Percentiles rank a stretch among this genome's conserved stretches.
Conservation (phyloP, 1,140 invertebrate species). For the Nylanderia fulva region DNA sequence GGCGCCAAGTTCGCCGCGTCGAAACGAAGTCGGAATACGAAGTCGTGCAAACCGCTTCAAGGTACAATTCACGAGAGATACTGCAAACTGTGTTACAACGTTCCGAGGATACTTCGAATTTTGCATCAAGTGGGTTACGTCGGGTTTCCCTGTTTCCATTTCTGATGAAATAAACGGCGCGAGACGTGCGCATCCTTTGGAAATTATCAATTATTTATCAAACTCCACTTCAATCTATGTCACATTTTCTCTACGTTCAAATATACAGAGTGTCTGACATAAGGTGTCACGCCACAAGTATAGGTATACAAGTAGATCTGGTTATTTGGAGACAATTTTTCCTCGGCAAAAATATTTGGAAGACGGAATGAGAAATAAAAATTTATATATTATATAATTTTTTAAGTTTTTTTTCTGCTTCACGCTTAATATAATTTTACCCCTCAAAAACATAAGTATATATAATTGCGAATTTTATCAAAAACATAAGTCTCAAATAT, state of each 20-base stretch:
- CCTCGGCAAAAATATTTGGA: too few species aligned
- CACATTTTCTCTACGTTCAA: not conserved
- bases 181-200: not conserved
- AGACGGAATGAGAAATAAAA: too few species aligned
- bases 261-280: too few species aligned
- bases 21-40: constrained; percentile 45
- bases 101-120: constrained; percentile 54
- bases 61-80: constrained; percentile 42
- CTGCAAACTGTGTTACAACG: constrained; percentile 41
- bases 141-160: constrained; percentile 30
- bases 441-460: too few species aligned
- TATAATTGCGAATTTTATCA: too few species aligned
- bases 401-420: too few species aligned
- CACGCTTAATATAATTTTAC: too few species aligned
- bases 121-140: constrained; percentile 45
- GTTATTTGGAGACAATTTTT: too few species aligned
- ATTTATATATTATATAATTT: too few species aligned
- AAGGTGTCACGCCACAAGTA: too few species aligned
- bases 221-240: constrained; percentile 3
- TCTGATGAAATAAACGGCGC: constrained; percentile 32
- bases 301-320: too few species aligned
- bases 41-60: constrained; percentile 45
- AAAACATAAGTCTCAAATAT: too few species aligned
- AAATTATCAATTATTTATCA: constrained; percentile 18
- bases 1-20: constrained; percentile 45